Base-by-base conservation (phyloP, 1,140 invertebrate genomes). In the Paraescarpia echinospica region DNA sequence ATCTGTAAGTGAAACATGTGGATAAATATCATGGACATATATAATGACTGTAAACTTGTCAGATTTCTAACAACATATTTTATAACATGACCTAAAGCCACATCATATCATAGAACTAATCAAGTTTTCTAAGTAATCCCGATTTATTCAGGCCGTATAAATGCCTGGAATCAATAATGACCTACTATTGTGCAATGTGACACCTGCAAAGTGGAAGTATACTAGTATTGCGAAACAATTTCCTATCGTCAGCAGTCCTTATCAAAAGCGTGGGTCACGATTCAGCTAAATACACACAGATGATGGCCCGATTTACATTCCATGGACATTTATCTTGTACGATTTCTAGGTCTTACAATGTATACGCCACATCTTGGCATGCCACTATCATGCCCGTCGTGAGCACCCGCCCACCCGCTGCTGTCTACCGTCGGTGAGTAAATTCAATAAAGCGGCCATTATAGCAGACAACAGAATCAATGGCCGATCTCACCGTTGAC, bases 371-470 rank as follows among this genome's bases (percentile, higher is more conserved):
- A 27, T 77, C 59, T 77, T 77, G 59, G 59, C 59, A 77, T 18
- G 59, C 27, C 59, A 77, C 59, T 77, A 77, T 77, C 59, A 77
- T 77, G 9, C 2, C 27, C 59, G 22, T 77, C 59, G 59, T 77
- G 18, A 77, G 59, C 59, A 6, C 8, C 59, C 4, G 8, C 8
- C 59, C 14, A 22, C 8, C 59, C 59, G 27, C 59, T 18, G 22
- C 59, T 77, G 59, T 77, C 59, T 77, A 31, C 12, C 59, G 27
- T 18, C 18, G 59, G 59, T 77, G 59, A 77, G 59, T 77, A 77
- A 77, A 77, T 77, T 77, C 59, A 77, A 77, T 77, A 77, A 77
- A 77, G 59, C 59, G 27, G 59, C 59, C 59, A 77, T 77, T 77
- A 77, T 27, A 77, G 59, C 59, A 77, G 59, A 77, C 59, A 77